Evolutionary conservation across 2,797 vertebrate species (phyloP), one percentile per base, ranked within the genome.

Genomic region (Pterois miles): DNA sequence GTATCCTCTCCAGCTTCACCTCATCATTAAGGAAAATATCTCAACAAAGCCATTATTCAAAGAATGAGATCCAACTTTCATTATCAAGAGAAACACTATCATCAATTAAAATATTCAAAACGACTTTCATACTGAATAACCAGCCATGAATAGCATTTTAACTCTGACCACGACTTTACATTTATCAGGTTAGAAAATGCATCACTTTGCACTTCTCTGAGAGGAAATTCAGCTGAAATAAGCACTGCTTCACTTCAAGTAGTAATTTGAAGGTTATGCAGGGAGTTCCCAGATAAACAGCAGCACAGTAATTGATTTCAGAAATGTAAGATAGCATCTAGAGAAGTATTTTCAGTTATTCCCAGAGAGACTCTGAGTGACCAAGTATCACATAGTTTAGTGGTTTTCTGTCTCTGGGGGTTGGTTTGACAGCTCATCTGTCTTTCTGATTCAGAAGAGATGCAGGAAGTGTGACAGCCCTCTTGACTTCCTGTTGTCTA

Each of bases 161-260:
- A 71, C 80, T 84, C 64, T 70, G 74, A 84, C 79, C 66, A 22
- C 14, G 58, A 57, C 58, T 67, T 22, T 25, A 46, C 50, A 85
- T 83, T 64, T 52, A 83, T 81, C 63, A 58, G 38, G 87, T 58
- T 22, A 62, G 36, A 85, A 70, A 76, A 91, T 91, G 74, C 70
- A 80, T 84, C 57, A 81, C 54, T 53, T 50, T 38, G 20, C 52
- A 25, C 46, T 74, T 79, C 72, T 76, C 46, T 12, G n/a, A 74
- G 64, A 68, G 54, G 38, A 53, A 82, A 74, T 87, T 73, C 13
- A 58, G 56, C 23, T 52, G 40, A 76, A 86, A 78, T 54, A 83
- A 81, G 46, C 25, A 13, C 74, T 5, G 57, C 54, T 65, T 65
- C 31, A 36, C 22, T 20, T 54, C 27, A 53, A 63, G 43, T 38